Base-by-base conservation (phyloP, 2,113 vertebrate genomes). In the Indri indri region DNA sequence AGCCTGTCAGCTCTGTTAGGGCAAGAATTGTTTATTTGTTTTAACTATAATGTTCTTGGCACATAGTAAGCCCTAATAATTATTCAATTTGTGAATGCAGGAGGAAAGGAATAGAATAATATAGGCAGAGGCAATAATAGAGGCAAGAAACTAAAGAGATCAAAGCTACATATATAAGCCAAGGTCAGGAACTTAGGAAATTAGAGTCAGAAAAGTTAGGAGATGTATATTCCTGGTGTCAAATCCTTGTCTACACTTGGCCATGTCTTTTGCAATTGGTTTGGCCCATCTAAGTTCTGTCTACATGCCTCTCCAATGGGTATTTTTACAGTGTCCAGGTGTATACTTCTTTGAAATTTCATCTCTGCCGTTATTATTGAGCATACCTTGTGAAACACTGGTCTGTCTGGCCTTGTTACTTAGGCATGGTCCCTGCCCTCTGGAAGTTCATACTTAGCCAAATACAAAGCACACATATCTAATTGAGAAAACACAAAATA, bases 21-120 rank as follows among this genome's bases (percentile, higher is more conserved):
- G 90, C 45, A 95, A 94, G 52, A 95, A 94, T 66, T 89, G 61
- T 94, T 96, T 94, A 54, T 88, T 96, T 96, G 73, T 92, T 97
- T 94, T 94, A 45, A 91, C n/a, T 97, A 57, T 79, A 90, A 92
- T 90, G 54, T 82, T 95, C 65, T 84, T 83, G 83, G 91, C 84
- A 95, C 45, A 90, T 82, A 50, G n/a, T 70, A 91, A 86, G 40
- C 61, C 95, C 61, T 86, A 57, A 77, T 90, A 97, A 86, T 91
- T 73, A 92, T 89, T 94, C 79, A 89, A 57, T 27, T 61, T n/a
- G 68, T 81, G 65, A 88, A 73, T 90, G 76, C 22, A 90, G 45
- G 52, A 94, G 65, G 63, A 95, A 86, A 88, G 85, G 14, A 95
- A 91, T 25, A 91, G 11, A 90, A 66, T 83, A 76, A 74, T 54